Evolutionary conservation across 2,113 vertebrate species (phyloP), one percentile per base, ranked within the genome.

Genomic region (Apus apus): DNA sequence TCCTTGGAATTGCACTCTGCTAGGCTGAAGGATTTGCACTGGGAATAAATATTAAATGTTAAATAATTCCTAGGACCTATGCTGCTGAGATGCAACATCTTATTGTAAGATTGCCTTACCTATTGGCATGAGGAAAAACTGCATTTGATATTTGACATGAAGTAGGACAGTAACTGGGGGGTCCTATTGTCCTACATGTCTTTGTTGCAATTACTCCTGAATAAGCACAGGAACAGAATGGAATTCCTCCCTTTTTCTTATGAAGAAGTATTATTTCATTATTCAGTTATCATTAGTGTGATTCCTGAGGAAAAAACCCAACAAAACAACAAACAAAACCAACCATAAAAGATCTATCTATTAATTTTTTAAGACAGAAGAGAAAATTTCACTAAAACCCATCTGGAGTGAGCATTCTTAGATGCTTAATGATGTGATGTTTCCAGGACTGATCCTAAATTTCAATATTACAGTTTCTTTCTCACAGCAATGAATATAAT

Each of bases 211-310:
- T 67, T 77, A 32, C 15, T 60, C 29, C 11, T 20, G 21, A 77
- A 81, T 50, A 57, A 65, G 26, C 58, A 30, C 13, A 56, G 13
- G 29, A 93, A 85, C 8, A 61, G 38, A 50, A 46, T 22, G 6
- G 43, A 76, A 66, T 65, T 80, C 13, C 23, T 76, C 60, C 12
- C 14, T 66, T 92, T 60, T 40, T 88, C 73, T 92, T 91, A 89
- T 30, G 54, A 92, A 95, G 2, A 36, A 64, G 36, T 15, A 89
- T 79, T 87, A 86, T 96, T 67, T 76, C 5, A 45, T 91, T 84
- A 85, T 95, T 77, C 77, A 96, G 17, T 90, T 95, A 93, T 93
- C 26, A 87, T 89, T 53, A 75, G 13, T 30, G 32, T 85, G 90
- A 83, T 72, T 64, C 26, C 11, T 6, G 6, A 66, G 30, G 3